phyloP scores from a whole-genome alignment of 2,888 invertebrate species.

The Leucozona laternaria region DNA sequence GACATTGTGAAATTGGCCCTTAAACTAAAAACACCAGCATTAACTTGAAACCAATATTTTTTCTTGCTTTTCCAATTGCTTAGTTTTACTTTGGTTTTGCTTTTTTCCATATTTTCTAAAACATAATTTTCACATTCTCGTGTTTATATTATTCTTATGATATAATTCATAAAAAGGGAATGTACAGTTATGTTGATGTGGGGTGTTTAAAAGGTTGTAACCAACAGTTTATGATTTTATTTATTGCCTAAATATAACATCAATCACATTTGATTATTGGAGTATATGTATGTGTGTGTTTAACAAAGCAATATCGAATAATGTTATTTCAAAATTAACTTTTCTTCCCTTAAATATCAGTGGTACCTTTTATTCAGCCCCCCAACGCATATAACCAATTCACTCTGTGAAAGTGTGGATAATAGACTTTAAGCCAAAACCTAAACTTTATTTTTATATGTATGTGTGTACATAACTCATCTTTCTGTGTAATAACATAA shows the following conservation, averaged over 20 bases:
- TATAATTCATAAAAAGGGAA: no score
- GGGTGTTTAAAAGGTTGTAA: neutral
- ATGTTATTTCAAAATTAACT: constrained; percentile 4
- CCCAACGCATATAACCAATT: neutral
- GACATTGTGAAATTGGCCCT: no score
- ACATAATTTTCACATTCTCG: no score
- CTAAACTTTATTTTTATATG: neutral
- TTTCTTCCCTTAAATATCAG: neutral
- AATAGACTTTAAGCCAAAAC: neutral
- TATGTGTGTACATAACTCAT: no score
- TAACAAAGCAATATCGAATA: neutral
- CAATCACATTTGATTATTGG: neutral
- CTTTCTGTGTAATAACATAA: neutral
- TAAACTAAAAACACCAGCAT: no score
- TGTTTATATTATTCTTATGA: no score
- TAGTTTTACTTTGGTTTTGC: no score
- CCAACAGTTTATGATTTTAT: neutral
- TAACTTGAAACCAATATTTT: no score
- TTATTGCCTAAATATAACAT: neutral
- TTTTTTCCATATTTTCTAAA: no score
- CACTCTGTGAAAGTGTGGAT: no score
- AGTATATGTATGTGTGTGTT: no score
- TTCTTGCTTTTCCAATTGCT: no score
- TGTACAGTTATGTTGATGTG: neutral
- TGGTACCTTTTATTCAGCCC: neutral